phyloP scores from a whole-genome alignment of 1,140 invertebrate genomes.

The Ptiloglossa arizonensis region DNA sequence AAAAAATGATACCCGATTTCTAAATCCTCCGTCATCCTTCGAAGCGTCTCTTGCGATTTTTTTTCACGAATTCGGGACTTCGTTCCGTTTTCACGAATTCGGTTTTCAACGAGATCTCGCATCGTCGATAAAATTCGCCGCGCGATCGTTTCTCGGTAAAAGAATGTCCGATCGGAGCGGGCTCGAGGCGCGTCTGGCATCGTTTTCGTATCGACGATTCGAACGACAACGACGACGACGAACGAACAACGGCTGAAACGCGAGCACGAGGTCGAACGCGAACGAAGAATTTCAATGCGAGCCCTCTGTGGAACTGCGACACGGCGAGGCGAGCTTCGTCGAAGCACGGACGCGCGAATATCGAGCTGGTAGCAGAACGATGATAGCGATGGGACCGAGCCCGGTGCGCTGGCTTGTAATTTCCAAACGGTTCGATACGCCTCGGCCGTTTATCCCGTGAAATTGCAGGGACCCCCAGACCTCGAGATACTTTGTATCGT shows the following conservation, averaged over 20 bases:
- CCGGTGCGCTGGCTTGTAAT: slow-evolving; percentile 4
- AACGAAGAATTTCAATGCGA: slow-evolving; percentile 5
- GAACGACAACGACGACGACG: not conserved
- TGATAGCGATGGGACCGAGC: not conserved
- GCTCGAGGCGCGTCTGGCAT: not conserved
- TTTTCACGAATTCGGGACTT: too few species aligned
- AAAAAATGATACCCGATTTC: too few species aligned
- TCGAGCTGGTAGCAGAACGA: not conserved
- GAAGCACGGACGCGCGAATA: not conserved
- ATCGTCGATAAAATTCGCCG: too few species aligned
- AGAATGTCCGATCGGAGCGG: too few species aligned
- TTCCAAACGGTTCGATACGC: not conserved
- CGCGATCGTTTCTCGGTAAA: too few species aligned
- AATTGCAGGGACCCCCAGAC: slow-evolving; percentile 1
- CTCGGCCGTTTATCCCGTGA: not conserved
- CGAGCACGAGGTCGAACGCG: not conserved
- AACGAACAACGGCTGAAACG: not conserved
- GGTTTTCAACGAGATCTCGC: too few species aligned
- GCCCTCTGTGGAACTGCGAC: not conserved
- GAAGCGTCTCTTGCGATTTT: too few species aligned
- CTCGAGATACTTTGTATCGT: slow-evolving; percentile 10
- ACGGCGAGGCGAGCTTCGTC: not conserved
- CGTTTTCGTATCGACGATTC: not conserved
- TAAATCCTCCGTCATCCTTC: too few species aligned
- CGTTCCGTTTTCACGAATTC: too few species aligned